Base-by-base conservation (phyloP, 1,140 invertebrate species). In the Cardiocondyla obscurior region DNA sequence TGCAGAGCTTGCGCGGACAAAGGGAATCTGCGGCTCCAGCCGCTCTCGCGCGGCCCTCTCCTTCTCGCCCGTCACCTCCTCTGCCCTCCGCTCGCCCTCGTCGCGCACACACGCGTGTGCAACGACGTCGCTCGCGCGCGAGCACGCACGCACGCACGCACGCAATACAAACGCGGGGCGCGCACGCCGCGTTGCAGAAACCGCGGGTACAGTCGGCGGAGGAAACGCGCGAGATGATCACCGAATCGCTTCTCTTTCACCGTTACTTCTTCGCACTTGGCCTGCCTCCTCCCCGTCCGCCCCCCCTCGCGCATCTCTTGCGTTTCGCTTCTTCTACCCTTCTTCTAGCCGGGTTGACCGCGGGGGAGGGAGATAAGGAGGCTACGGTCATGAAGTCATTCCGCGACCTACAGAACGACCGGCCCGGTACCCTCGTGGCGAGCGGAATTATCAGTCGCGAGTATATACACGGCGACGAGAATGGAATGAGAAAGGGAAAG, bases 1-100 rank as follows among this genome's bases (percentile, higher is more conserved):
- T 79, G 81, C 76, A 84, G 84, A 88, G 87, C 86, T 90, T 91
- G 90, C 89, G 89, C 90, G 90, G 90, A 92, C 91, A 92, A 92
- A 92, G 90, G 88, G 91, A 92, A 91, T 91, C 90, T 91, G 91
- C 85, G 90, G 88, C 90, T 91, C 90, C 91, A 90, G 88, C 89
- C 86, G 85, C 81, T 86, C 69, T 51, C 70, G 64, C 53, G 25
- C 53, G 81, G 36, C 46, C 55, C 65, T 76, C 79, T 60, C 22
- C 55, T 74, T 42, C 30, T 39, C 6, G 16, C 28, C 44, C 25
- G 3, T 10, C 30, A n/a, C 33, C 19, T 58, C 62, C 76, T 53
- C n/a, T n/a, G n/a, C n/a, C 33, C 33, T 76, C 39, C 25, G 14
- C 16, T 33, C 42, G 39, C 22, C 51, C 33, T 79, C 74, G 70